phyloP scores from a whole-genome alignment of 2,888 invertebrate species.

The Drosophila nr. fundita region DNA sequence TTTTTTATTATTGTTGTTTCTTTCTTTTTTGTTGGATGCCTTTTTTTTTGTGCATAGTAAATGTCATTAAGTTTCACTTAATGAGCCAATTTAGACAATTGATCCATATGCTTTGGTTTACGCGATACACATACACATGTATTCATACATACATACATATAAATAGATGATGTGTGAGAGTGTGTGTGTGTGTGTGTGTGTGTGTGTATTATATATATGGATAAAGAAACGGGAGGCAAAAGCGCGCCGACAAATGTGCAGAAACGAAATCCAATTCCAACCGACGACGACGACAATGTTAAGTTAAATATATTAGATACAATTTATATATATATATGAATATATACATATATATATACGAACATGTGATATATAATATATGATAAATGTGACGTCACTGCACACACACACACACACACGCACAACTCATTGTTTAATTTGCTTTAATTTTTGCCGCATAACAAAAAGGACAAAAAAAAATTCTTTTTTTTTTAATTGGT shows the following conservation, averaged over 20 bases:
- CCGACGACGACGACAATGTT: constrained; percentile 47
- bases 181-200: constrained; percentile 8
- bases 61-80: constrained; percentile 80
- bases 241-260: constrained; percentile 56
- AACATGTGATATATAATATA: constrained; percentile 16
- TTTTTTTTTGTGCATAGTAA: constrained; percentile 69
- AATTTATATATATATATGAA: constrained; percentile 14
- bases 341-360: constrained; percentile 9
- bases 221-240: constrained; percentile 35
- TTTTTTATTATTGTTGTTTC: constrained; percentile 29
- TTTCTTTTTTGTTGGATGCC: constrained; percentile 31
- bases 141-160: constrained; percentile 28
- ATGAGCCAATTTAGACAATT: constrained; percentile 80
- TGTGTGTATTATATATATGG: constrained; percentile 13
- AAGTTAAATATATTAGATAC: constrained; percentile 30
- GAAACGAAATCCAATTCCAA: constrained; percentile 49
- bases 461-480: constrained; percentile 54
- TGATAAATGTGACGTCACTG: constrained; percentile 59
- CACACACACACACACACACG: constrained; percentile 39
- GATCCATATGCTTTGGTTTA: constrained; percentile 78
- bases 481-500: neutral
- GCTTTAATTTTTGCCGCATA: constrained; percentile 58
- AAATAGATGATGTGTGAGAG: constrained; percentile 43
- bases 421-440: constrained; percentile 42
- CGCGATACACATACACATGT: constrained; percentile 61